A percentile compares a stretch with the other conserved stretches of the same genome.
Evolutionary conservation across 1,140 invertebrate species (phyloP).

Genomic region (Temnothorax longispinosus): DNA sequence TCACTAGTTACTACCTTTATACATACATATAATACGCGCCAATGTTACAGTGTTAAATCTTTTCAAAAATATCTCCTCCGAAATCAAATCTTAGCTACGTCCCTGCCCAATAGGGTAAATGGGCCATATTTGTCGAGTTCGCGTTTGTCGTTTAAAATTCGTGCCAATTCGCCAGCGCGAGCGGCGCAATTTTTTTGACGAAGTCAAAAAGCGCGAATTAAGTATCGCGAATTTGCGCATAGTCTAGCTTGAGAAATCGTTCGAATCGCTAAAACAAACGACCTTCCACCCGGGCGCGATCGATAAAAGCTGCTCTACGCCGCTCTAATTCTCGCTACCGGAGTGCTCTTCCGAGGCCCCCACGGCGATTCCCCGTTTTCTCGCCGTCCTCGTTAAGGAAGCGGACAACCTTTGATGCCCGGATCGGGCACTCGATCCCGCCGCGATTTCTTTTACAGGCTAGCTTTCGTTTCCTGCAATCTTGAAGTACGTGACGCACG

Average conservation of each 20-base stretch:
- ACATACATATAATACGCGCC: no score
- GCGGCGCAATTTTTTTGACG: background rate
- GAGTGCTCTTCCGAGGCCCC: conserved; percentile 2
- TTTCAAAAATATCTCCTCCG: no score
- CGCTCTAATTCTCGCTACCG: conserved; percentile 48
- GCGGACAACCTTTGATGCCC: background rate
- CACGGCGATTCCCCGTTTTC: conserved; percentile 6
- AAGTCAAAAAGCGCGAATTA: background rate
- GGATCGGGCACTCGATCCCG: background rate
- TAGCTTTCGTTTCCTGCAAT: conserved; percentile 5
- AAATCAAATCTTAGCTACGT: no score
- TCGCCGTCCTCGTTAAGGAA: conserved; percentile 1
- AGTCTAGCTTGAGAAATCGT: background rate
- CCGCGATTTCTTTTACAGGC: background rate
- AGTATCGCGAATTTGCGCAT: background rate
- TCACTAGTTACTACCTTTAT: no score
- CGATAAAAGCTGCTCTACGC: conserved; percentile 51
- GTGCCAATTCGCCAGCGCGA: background rate
- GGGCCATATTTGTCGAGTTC: background rate
- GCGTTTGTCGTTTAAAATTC: background rate
- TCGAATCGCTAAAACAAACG: conserved; percentile 33
- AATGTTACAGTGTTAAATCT: no score
- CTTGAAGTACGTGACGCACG: background rate
- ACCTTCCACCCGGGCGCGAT: conserved; percentile 27
- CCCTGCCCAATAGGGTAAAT: no score